Conservation (phyloP, 2,888 invertebrate species). For the Creontiades dilutus region DNA sequence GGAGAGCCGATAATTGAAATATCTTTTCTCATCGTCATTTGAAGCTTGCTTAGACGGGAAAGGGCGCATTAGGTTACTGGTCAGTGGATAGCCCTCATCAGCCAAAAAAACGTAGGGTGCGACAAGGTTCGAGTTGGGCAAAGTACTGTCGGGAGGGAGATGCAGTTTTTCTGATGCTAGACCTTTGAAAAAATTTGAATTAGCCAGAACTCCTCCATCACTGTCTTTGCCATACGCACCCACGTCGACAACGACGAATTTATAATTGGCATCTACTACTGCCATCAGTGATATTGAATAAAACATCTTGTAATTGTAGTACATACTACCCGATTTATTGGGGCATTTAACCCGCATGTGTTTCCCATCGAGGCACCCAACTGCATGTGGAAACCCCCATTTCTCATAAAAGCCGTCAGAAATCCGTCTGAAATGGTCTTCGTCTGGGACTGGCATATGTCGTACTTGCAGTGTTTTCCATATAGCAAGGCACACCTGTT, state of each 20-base stretch:
- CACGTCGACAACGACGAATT: not conserved
- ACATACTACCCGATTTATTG: not conserved
- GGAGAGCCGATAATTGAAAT: no score
- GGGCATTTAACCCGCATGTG: constrained; percentile 44
- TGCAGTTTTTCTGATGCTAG: not conserved
- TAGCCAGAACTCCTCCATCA: constrained; percentile 22
- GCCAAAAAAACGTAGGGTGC: constrained; percentile 47
- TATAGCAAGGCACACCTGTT: constrained; percentile 14
- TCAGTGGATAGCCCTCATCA: constrained; percentile 41
- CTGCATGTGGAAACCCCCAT: constrained; percentile 20
- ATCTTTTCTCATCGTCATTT: no score
- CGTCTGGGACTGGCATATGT: constrained; percentile 26
- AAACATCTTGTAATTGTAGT: constrained; percentile 4
- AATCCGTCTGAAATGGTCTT: not conserved
- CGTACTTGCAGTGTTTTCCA: not conserved
- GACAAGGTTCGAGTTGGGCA: not conserved
- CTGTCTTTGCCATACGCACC: constrained; percentile 29
- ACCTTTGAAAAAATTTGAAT: not conserved
- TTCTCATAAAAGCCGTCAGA: not conserved
- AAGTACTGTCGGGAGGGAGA: not conserved
- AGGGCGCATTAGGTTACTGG: constrained; percentile 18
- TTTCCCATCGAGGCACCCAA: constrained; percentile 42
- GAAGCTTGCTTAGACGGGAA: no score
- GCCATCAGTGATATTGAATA: constrained; percentile 38
- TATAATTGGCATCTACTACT: constrained; percentile 39